Evolutionary conservation across 2,113 vertebrate genomes (phyloP).

Genomic region (Egretta garzetta): DNA sequence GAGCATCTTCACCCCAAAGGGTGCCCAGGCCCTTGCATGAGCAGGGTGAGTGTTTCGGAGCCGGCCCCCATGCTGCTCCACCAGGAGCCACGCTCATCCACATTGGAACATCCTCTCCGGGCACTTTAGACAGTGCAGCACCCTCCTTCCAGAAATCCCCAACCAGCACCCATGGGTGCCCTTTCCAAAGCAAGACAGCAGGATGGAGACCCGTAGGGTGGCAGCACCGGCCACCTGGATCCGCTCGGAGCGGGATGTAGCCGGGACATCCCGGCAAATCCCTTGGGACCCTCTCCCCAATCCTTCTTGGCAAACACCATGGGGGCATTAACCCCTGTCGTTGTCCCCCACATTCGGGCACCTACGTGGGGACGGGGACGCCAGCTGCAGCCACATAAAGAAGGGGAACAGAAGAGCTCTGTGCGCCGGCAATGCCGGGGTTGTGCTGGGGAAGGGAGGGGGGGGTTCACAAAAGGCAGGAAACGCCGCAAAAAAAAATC

Average conservation of each 20-base stretch:
- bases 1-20: neutral
- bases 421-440: neutral
- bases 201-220: fast-evolving
- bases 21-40: neutral
- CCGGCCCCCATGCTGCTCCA: neutral
- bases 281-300: neutral
- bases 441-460: neutral
- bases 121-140: fast-evolving
- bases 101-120: fast-evolving
- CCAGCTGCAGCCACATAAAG: conserved; percentile 42
- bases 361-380: neutral
- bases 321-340: neutral
- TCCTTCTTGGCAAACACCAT: fast-evolving
- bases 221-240: neutral
- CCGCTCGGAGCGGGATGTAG: fast-evolving
- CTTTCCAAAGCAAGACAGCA: fast-evolving
- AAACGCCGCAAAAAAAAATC: neutral
- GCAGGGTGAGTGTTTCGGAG: fast-evolving
- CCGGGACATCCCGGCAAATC: fast-evolving
- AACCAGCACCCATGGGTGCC: neutral
- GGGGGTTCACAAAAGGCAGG: conserved; percentile 53
- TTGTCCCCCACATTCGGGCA: neutral
- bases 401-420: conserved; percentile 53
- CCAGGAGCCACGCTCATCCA: fast-evolving
- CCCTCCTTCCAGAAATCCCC: neutral